Conservation (phyloP, 2,113 vertebrate genomes). For the Macrotus californicus region DNA sequence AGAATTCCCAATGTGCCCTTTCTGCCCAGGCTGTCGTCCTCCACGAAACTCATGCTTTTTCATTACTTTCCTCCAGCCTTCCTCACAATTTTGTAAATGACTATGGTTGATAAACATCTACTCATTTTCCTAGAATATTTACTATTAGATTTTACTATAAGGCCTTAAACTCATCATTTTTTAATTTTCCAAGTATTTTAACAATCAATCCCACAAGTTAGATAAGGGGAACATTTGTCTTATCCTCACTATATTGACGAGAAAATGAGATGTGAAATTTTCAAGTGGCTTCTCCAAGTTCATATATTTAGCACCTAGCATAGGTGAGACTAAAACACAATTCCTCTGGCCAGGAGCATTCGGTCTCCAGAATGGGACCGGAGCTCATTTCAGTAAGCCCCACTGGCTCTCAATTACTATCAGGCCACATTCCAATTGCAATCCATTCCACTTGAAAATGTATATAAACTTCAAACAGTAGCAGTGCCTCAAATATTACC, state of each 20-base stretch:
- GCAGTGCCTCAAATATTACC: not conserved
- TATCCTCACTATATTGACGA: not conserved
- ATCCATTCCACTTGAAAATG: not conserved
- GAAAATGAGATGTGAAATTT: not conserved
- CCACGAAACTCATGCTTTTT: not conserved
- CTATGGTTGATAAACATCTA: not conserved
- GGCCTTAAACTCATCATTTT: not conserved
- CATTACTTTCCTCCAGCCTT: not conserved
- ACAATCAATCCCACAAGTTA: not conserved
- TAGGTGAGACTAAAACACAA: not conserved
- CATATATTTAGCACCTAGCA: not conserved
- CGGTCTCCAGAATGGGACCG: not conserved
- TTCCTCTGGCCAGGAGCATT: not conserved
- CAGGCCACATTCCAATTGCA: not conserved
- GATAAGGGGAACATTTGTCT: not conserved
- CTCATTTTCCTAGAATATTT: not conserved
- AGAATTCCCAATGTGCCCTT: not conserved
- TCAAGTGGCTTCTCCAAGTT: not conserved
- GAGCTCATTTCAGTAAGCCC: not conserved
- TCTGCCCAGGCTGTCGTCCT: not conserved
- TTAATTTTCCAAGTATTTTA: not conserved
- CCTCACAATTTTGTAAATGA: not conserved
- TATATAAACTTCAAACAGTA: not conserved
- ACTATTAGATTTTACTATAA: not conserved
- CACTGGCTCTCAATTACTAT: not conserved